Percentiles rank a stretch among this genome's conserved stretches.
phyloP scores from a whole-genome alignment of 2,113 vertebrate genomes.

The Larimichthys polyactis region DNA sequence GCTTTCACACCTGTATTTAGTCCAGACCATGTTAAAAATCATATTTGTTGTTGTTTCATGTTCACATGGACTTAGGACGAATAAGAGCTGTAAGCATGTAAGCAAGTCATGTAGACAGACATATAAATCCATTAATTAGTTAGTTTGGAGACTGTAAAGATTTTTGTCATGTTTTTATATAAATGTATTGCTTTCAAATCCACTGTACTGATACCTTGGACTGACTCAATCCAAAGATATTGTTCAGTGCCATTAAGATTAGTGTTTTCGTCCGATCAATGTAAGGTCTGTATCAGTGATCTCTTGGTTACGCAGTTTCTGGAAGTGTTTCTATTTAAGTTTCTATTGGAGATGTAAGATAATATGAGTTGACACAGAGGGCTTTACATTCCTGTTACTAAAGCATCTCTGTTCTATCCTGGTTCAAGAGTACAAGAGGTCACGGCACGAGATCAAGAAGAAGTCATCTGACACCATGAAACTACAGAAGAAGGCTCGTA shows the following conservation, averaged over 20 bases:
- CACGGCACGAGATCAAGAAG: constrained; percentile 98
- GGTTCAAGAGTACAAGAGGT: constrained; percentile 94
- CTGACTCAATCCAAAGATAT: not conserved
- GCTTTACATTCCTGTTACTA: constrained; percentile 39
- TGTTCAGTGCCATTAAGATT: not conserved
- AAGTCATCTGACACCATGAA: constrained; percentile 98
- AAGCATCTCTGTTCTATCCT: constrained; percentile 38
- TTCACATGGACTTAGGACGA: not conserved
- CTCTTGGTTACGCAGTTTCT: not conserved
- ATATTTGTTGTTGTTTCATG: not conserved
- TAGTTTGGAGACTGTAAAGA: not conserved
- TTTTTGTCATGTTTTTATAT: not conserved
- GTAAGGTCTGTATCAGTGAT: not conserved
- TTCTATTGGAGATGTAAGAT: not conserved
- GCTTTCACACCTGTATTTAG: not conserved
- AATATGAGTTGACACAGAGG: not conserved
- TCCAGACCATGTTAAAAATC: not conserved
- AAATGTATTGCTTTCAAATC: not conserved
- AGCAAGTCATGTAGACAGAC: too few species aligned
- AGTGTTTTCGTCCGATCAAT: not conserved
- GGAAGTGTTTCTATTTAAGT: not conserved
- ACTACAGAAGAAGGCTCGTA: constrained; percentile 97
- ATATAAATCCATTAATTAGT: not conserved
- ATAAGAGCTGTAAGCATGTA: not conserved
- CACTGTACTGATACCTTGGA: too few species aligned